phyloP scores from a whole-genome alignment of 2,888 invertebrate species.

The Calameuta pallipes region DNA sequence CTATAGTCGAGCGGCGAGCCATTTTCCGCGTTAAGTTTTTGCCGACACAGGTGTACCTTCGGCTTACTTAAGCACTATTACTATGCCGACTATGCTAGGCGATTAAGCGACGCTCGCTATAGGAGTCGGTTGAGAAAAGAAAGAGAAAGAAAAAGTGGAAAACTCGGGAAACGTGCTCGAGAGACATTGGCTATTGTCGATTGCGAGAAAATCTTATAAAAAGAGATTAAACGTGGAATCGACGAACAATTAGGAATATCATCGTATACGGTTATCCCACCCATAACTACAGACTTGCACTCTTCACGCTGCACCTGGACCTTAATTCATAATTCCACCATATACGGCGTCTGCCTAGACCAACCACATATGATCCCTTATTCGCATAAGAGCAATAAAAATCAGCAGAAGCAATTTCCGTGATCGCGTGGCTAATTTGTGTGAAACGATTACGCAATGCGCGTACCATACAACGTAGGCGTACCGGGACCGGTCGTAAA shows the following conservation, averaged over 20 bases:
- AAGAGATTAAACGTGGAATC: neutral
- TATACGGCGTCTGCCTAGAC: neutral
- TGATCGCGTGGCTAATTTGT: constrained; percentile 33
- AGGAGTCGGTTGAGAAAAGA: neutral
- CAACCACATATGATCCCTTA: neutral
- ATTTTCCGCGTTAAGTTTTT: neutral
- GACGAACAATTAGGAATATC: neutral
- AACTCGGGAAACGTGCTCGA: neutral
- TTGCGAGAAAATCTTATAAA: neutral
- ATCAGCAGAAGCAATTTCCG: constrained; percentile 34
- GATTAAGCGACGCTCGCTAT: neutral
- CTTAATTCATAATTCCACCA: neutral
- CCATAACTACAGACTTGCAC: neutral
- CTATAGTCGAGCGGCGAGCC: too few relatives aligned
- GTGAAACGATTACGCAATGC: constrained; percentile 30
- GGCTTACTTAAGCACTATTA: constrained; percentile 8
- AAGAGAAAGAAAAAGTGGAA: neutral
- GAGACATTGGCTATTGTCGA: neutral
- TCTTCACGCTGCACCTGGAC: neutral
- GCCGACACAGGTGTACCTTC: constrained; percentile 5
- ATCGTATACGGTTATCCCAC: neutral
- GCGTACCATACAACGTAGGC: constrained; percentile 32
- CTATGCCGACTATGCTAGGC: neutral
- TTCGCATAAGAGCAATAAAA: constrained; percentile 26
- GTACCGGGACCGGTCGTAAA: constrained; percentile 41